phyloP scores from a whole-genome alignment of 2,888 invertebrate genomes.

The Drosophila neutralis region DNA sequence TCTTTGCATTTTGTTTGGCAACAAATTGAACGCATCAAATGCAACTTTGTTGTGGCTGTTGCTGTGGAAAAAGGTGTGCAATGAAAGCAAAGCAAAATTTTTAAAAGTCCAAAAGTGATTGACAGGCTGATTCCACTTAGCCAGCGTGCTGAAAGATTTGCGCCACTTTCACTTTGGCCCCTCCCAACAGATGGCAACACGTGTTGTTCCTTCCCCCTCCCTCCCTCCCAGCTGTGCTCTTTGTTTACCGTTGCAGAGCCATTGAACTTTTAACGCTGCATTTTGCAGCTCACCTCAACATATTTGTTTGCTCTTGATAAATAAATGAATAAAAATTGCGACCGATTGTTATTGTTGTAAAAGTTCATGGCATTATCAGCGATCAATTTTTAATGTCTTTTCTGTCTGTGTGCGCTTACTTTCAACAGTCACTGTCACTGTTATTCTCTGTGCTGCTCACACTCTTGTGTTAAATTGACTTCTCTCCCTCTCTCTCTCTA shows the following conservation, averaged over 20 bases:
- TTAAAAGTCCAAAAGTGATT: constrained; percentile 43
- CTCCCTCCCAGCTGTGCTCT: background rate
- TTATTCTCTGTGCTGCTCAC: constrained; percentile 5
- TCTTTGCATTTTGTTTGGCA: constrained; percentile 75
- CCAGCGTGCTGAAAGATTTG: constrained; percentile 68
- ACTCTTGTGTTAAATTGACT: constrained; percentile 1
- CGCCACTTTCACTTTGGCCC: constrained; percentile 65
- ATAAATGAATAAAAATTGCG: constrained; percentile 35
- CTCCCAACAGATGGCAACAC: constrained; percentile 70
- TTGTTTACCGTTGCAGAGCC: constrained; percentile 68
- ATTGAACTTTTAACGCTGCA: constrained; percentile 66
- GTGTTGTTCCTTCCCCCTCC: constrained; percentile 46
- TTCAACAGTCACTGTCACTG: constrained; percentile 11
- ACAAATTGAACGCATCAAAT: constrained; percentile 78
- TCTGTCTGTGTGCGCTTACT: background rate
- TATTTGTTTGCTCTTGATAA: constrained; percentile 20
- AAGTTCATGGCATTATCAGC: constrained; percentile 64
- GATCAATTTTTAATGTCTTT: constrained; percentile 29
- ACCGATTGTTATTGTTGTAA: constrained; percentile 60
- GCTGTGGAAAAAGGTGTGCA: constrained; percentile 54
- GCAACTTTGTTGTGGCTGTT: constrained; percentile 42
- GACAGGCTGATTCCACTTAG: constrained; percentile 67
- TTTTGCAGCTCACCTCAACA: constrained; percentile 54
- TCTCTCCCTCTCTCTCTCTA: background rate
- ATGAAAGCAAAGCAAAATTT: constrained; percentile 60